These are phyloP conservation scores for Ophion ellenae DNA, from an alignment of 2,888 invertebrate genomes.

Conservation along the genomic window DNA sequence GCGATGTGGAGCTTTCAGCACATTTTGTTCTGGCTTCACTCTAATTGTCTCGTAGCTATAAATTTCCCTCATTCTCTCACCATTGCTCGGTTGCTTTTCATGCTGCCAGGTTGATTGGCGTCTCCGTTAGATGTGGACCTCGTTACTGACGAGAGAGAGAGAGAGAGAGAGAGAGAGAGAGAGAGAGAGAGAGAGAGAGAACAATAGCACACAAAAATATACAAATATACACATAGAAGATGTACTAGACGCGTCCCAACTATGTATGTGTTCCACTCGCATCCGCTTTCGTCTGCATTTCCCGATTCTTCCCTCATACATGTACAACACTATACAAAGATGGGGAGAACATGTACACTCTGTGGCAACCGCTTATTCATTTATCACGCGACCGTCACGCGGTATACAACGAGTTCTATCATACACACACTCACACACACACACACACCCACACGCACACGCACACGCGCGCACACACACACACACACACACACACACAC, in stretches of 20 bases:
- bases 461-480: too few relatives aligned
- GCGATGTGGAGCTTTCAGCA: conserved; percentile 26
- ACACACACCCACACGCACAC: too few relatives aligned
- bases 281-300: conserved; percentile 54
- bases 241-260: conserved; percentile 25
- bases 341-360: conserved; percentile 29
- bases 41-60: conserved; percentile 55
- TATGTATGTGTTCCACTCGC: conserved; percentile 47
- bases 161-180: background rate
- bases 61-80: conserved; percentile 44
- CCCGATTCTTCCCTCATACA: conserved; percentile 43
- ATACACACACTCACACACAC: background rate
- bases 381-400: conserved; percentile 63
- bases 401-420: conserved; percentile 22
- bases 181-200: background rate
- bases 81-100: conserved; percentile 46
- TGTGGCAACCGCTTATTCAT: conserved; percentile 64
- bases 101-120: conserved; percentile 61
- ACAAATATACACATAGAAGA: conserved; percentile 25
- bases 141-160: conserved; percentile 32
- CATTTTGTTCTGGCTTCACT: conserved; percentile 35
- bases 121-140: conserved; percentile 51
- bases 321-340: background rate
- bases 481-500: too few relatives aligned
- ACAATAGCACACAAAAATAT: conserved; percentile 21